A percentile compares a stretch with the other conserved stretches of the same genome.
phyloP scores from a whole-genome alignment of 2,888 invertebrate species.

The Arrhopalites spinosus region DNA sequence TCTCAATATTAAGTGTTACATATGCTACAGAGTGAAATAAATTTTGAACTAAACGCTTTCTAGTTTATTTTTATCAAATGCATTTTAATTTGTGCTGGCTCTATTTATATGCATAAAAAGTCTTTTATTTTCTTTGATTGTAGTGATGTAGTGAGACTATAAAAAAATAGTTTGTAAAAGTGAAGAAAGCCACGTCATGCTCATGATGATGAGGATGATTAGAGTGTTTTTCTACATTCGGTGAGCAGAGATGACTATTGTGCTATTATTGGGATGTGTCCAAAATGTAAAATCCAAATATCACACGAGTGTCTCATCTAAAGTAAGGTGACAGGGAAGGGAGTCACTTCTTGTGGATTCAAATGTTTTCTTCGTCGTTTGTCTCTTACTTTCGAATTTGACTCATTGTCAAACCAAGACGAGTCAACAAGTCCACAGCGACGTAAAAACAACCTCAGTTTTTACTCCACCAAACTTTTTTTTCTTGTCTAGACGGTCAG shows the following conservation, averaged over 20 bases:
- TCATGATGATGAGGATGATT: constrained; percentile 18
- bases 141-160: not conserved
- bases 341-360: not conserved
- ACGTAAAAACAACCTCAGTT: not conserved
- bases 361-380: constrained; percentile 16
- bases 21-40: too few species aligned
- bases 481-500: not conserved
- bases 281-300: constrained; percentile 19
- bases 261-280: constrained; percentile 27
- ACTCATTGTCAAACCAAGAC: constrained; percentile 25
- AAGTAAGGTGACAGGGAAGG: not conserved
- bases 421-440: constrained; percentile 23
- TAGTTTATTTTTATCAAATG: too few species aligned
- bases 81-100: not conserved
- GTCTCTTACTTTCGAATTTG: not conserved
- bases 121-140: not conserved
- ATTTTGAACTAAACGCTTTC: too few species aligned
- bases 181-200: constrained; percentile 4
- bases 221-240: constrained; percentile 1
- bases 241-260: constrained; percentile 6
- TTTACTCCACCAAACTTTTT: not conserved
- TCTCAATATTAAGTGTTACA: not conserved
- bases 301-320: not conserved
- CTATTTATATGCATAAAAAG: not conserved
- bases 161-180: not conserved